Percentiles rank a stretch among this genome's conserved stretches.
These are phyloP conservation scores for Eucidaris tribuloides DNA, from an alignment of 35 echinoderm and acorn worm genomes.

Conservation along the genomic window DNA sequence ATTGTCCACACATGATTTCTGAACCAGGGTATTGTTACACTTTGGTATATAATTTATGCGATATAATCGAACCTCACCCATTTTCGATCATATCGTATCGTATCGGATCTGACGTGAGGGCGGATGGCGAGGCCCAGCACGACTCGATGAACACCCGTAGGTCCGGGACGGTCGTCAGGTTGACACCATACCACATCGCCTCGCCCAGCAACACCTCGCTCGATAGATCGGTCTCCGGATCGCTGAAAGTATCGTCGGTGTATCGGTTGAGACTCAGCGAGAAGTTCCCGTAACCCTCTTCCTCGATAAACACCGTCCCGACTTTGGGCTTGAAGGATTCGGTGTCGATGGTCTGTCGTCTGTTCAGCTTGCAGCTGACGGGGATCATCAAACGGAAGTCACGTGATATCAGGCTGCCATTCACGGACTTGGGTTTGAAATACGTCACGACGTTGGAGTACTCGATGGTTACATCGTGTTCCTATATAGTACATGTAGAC, in stretches of 20 bases:
- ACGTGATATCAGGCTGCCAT: background rate
- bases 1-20: too few species aligned
- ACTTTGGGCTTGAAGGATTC: background rate
- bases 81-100: slow-evolving; percentile 1
- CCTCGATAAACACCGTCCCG: background rate
- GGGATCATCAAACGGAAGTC: slow-evolving; percentile 15
- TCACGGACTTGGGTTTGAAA: background rate
- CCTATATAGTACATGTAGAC: too few species aligned
- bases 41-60: too few species aligned
- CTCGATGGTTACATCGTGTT: background rate
- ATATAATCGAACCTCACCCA: background rate
- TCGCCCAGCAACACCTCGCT: background rate
- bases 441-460: slow-evolving; percentile 15
- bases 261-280: background rate
- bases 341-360: background rate
- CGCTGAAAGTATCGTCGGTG: background rate
- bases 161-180: background rate
- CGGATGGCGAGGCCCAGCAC: background rate
- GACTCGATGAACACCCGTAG: slow-evolving; percentile 3
- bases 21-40: too few species aligned
- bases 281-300: background rate
- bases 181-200: background rate
- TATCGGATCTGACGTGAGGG: background rate
- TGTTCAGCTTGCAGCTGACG: background rate
- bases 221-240: background rate